Base-by-base conservation (phyloP, 2,113 vertebrate species). In the Macroglossus sobrinus region DNA sequence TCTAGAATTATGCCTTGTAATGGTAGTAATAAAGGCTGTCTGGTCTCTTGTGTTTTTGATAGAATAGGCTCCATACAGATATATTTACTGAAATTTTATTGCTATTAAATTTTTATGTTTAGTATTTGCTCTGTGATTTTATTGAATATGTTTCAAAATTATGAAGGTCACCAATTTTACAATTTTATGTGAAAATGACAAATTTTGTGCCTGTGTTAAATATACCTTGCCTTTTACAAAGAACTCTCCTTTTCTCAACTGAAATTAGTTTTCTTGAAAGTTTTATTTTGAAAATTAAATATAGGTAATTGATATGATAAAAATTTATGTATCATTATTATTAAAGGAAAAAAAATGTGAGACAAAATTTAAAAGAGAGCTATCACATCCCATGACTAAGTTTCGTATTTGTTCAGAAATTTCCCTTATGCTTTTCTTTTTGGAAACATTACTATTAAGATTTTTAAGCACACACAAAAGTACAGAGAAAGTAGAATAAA, bases 231-330 rank as follows among this genome's bases (percentile, higher is more conserved):
- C 22, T 93, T 30, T 80, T 79, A 88, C 7, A 71, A 53, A 61
- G 21, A 1, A 43, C 69, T 84, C 10, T 72, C 15, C 33, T 85
- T 90, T 94, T 10, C 33, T 91, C 26, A 72, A 4, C 59, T 88
- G 64, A 78, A 88, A 84, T 85, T 90, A 57, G 38, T 84, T 91
- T 93, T 91, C 7, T 33, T 91, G 21, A 81, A 93, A 66, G 16
- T 93, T 84, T 75, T 84, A 71, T 71, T 86, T 76, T 59, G 68
- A 88, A 72, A 92, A 85, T 81, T 93, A 72, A 82, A 93, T 35
- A 55, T 61, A 22, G 15, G 24, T 96, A 91, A 76, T 11, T 92
- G 19, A 69, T 66, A 38, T 5, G 28, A 86, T 69, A 88, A 21
- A 5, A 79, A 59, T 85, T 76, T 86, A 18, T 86, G 12, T 7